Evolutionary conservation across 1,140 invertebrate species (phyloP), one percentile per base, ranked within the genome.

Genomic region (Dendrolimus punctatus): DNA sequence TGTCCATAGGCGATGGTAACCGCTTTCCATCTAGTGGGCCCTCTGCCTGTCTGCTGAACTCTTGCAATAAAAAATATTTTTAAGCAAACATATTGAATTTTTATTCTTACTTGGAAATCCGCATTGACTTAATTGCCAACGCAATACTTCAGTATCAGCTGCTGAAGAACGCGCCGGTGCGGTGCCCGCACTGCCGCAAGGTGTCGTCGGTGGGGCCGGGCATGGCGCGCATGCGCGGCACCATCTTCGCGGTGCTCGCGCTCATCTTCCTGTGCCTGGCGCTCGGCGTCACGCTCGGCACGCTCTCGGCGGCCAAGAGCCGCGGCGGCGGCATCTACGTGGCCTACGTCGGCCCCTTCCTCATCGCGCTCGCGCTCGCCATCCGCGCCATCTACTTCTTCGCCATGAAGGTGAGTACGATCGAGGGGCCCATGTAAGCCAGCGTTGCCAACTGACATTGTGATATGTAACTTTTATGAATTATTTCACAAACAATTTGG

Each of bases 131-230:
- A 23, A 23, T 23, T 23, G 23, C 23, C 23, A 42, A 42, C 4
- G 4, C 39, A 48, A 5, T 2, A 44, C 90, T 91, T 41, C 89
- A 97, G 95, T 98, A 98, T 80, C 97, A 98, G 81, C 95, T 95
- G 60, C 87, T 97, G 75, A 95, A 95, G 75, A 98, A 98, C 88
- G 93, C 96, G 58, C 89, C 98, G 55, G 97, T 97, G n/a, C 91
- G 96, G 76, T 99, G 97, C 90, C 96, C 97, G 40, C 95, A 98
- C 86, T 99, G 97, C 87, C 91, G 95, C 57, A 97, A 96, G 88
- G 94, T 98, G 70, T 98, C 96, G 40, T 96, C 95, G 40, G 96
- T 98, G 55, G 96, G 96, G 0, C 91, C 92, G 6, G 91, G 94
- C 62, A 97, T 95, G 88, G 93, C 94, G 39, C 90, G 93, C 65